Conservation (phyloP, 2,888 invertebrate species). For the Parelbella ahira region DNA sequence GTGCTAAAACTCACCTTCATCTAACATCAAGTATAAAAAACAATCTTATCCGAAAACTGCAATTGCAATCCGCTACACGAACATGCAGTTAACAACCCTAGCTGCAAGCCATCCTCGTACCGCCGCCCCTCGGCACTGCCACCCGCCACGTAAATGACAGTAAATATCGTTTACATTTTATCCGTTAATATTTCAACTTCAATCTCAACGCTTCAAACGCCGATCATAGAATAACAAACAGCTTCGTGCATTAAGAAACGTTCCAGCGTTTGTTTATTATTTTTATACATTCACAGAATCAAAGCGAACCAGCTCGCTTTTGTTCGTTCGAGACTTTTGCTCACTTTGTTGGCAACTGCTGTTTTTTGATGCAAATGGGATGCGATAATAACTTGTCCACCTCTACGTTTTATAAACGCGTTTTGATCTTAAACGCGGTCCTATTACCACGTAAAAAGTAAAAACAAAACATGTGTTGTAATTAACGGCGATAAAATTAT, state of each 20-base stretch:
- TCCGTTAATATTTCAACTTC: constrained; percentile 26
- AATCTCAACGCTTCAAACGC: constrained; percentile 24
- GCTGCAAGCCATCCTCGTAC: constrained; percentile 20
- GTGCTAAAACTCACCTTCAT: no score
- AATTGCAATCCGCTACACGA: no score
- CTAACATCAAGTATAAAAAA: no score
- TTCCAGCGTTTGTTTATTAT: constrained; percentile 9
- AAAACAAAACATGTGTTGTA: no score
- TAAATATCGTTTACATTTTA: constrained; percentile 27
- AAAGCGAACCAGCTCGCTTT: constrained; percentile 9
- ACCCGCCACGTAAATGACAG: constrained; percentile 22
- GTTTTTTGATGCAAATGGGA: no score
- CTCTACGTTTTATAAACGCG: no score
- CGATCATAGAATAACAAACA: constrained; percentile 24
- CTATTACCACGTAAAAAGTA: no score
- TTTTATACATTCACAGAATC: constrained; percentile 12
- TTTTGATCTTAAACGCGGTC: no score
- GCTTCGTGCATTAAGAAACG: constrained; percentile 18
- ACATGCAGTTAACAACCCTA: no score
- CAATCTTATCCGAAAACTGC: no score
- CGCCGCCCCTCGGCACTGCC: constrained; percentile 28
- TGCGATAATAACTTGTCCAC: no score
- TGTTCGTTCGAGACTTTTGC: constrained; percentile 14
- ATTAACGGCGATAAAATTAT: no score
- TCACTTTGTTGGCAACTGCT: constrained; percentile 14